phyloP scores from a whole-genome alignment of 2,113 vertebrate genomes.

The Sterrhoptilus dennistouni region DNA sequence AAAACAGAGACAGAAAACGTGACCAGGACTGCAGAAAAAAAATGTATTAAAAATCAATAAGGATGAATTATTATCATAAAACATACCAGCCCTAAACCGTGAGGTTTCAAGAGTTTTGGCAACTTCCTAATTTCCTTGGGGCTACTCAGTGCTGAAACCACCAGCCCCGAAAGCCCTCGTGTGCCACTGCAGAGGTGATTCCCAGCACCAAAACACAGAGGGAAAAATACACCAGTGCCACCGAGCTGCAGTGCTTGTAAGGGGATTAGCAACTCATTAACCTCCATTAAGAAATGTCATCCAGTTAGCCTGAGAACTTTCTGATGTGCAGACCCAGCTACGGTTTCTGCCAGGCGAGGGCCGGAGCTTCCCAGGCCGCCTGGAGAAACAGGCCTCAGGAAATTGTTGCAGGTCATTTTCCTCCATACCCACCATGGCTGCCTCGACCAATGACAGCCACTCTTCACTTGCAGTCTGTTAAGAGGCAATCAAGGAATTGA shows the following conservation, averaged over 20 bases:
- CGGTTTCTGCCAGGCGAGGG: fast-evolving
- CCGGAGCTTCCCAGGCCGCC: neutral
- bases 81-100: neutral
- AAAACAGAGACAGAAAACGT: neutral
- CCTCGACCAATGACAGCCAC: fast-evolving
- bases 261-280: neutral
- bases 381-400: fast-evolving
- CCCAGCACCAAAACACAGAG: neutral
- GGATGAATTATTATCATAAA: neutral
- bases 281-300: neutral
- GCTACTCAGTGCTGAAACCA: neutral
- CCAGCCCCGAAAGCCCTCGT: fast-evolving
- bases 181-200: fast-evolving
- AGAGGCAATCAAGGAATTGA: neutral
- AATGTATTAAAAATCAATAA: neutral
- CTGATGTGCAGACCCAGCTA: fast-evolving
- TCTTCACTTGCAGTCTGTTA: neutral
- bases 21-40: neutral
- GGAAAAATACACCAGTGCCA: fast-evolving
- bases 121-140: fast-evolving
- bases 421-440: neutral
- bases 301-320: neutral
- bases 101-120: neutral
- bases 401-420: neutral
- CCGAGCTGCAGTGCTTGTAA: fast-evolving